Base-by-base conservation (phyloP, 2,113 vertebrate genomes). In the Dunckerocampus dactyliophorus region DNA sequence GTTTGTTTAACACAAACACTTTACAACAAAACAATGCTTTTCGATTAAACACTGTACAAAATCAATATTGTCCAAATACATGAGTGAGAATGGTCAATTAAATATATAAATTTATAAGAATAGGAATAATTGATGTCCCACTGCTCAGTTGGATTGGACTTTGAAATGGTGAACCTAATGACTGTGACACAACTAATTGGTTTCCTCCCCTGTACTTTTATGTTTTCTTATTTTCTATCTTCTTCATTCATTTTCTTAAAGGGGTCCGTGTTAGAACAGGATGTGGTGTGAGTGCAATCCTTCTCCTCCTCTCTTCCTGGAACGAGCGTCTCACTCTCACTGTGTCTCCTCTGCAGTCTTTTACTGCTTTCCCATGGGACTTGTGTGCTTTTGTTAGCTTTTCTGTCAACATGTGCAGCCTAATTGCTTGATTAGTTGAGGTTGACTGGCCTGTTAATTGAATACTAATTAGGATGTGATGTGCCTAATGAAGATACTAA, bases 391-490 rank as follows among this genome's bases (percentile, higher is more conserved):
- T 86, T 84, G 86, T 88, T 88, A 76, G 86, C 74, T 87, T 89
- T 76, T 85, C 86, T 87, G 79, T 82, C 76, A 86, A 89, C 86
- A 90, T 83, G 88, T 83, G 83, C 74, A 28, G 72, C 63, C 75
- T 90, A 90, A 90, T 91, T 90, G 83, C 83, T 88, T 90, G 82
- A 90, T 89, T 89, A 88, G 88, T 85, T 88, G 79, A 82, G 86
- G 85, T 82, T 87, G 86, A 80, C 84, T 88, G 84, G 77, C 80
- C 85, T 85, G 86, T 84, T 90, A 90, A 91, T 89, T 89, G 83
- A 88, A 88, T 86, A 82, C 77, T 85, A 85, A 89, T 89, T 89
- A 79, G 73, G 78, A 85, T 82, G 81, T 87, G 85, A 88, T 89
- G 81, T 77, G 69, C 85, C 76, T 87, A 85, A 87, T 87, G 86